Conservation (phyloP, 2,888 invertebrate genomes). For the Drosophila formosana region DNA sequence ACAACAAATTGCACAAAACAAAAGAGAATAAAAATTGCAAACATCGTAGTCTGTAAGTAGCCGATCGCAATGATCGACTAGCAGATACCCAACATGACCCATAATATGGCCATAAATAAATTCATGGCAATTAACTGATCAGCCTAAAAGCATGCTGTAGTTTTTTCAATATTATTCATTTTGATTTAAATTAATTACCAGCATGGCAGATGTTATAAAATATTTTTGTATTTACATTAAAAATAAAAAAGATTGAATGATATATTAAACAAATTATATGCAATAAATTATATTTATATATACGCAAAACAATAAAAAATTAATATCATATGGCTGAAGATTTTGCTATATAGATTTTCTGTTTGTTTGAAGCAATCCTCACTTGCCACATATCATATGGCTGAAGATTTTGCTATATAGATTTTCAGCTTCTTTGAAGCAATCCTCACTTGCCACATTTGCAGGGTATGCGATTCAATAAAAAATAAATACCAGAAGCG, state of each 20-base stretch:
- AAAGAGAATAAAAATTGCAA: constrained; percentile 7
- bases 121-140: neutral
- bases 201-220: neutral
- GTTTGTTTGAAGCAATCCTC: neutral
- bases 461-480: neutral
- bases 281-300: too few relatives aligned
- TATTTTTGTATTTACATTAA: too few relatives aligned
- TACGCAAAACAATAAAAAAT: too few relatives aligned
- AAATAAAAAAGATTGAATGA: too few relatives aligned
- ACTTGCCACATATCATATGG: neutral
- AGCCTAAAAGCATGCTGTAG: neutral
- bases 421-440: too few relatives aligned
- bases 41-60: constrained; percentile 1
- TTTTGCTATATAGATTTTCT: too few relatives aligned
- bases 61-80: constrained; percentile 1
- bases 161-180: neutral
- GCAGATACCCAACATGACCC: neutral
- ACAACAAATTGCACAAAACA: constrained; percentile 18
- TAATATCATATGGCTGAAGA: too few relatives aligned
- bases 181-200: too few relatives aligned
- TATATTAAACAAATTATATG: too few relatives aligned
- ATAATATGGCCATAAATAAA: neutral
- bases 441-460: neutral
- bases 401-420: too few relatives aligned
- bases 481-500: constrained; percentile 15